Percentiles rank a stretch among this genome's conserved stretches.
These are phyloP conservation scores for Crotophaga sulcirostris DNA, from an alignment of 2,113 vertebrate genomes.

Conservation along the genomic window DNA sequence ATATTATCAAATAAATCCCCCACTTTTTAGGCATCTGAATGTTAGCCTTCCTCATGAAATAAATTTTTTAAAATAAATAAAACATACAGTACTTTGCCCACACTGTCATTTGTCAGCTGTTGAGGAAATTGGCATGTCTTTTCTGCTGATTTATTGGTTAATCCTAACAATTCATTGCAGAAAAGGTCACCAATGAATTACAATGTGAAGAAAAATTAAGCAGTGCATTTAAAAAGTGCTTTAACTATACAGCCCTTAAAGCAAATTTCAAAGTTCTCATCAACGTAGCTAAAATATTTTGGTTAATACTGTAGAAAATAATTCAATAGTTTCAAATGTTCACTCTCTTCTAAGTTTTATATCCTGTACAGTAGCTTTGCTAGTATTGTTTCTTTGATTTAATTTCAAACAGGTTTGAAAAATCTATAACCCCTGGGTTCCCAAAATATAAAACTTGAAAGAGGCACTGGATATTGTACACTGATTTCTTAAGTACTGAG, in stretches of 20 bases:
- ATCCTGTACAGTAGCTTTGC: not conserved
- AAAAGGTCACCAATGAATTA: constrained; percentile 85
- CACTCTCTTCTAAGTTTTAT: not conserved
- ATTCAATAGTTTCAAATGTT: not conserved
- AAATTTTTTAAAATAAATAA: constrained; percentile 39
- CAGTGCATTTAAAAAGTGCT: constrained; percentile 67
- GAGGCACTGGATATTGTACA: not conserved
- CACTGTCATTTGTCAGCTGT: constrained; percentile 79
- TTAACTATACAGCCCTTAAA: constrained; percentile 58
- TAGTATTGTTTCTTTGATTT: not conserved
- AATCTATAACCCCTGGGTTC: not conserved
- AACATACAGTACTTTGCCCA: constrained; percentile 63
- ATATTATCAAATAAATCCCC: not conserved
- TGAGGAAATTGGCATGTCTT: constrained; percentile 84
- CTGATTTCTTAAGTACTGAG: not conserved
- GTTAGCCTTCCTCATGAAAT: constrained; percentile 41
- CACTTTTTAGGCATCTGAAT: not conserved
- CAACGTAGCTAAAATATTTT: not conserved
- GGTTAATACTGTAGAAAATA: not conserved
- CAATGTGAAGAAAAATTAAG: constrained; percentile 74
- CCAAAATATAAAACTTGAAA: not conserved
- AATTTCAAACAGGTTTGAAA: not conserved
- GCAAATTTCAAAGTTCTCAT: constrained; percentile 44
- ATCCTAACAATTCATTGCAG: constrained; percentile 80
- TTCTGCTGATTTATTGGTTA: constrained; percentile 83